Evolutionary conservation across 2,113 vertebrate genomes (phyloP).

Genomic region (Oryzias celebensis): DNA sequence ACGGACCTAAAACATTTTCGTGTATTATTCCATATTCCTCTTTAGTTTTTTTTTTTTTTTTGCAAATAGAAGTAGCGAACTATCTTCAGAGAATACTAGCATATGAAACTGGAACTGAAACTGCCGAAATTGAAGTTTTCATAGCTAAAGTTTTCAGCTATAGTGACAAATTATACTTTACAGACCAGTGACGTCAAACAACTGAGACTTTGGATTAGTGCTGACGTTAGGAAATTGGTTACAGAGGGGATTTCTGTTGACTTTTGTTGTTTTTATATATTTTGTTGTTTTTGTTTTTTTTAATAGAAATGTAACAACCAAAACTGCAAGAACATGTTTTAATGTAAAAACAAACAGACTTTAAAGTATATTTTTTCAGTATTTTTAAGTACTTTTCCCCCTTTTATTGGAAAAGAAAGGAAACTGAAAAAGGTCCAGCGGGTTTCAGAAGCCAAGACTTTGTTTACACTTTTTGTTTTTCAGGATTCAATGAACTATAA

Average conservation of each 20-base stretch:
- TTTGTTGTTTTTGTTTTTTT: conserved; percentile 13
- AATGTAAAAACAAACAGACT: conserved; percentile 54
- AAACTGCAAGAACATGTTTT: conserved; percentile 32
- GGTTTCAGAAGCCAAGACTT: conserved; percentile 43
- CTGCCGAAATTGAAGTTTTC: conserved; percentile 41
- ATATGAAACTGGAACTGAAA: conserved; percentile 48
- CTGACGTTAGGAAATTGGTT: conserved; percentile 59
- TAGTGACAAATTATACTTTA: conserved; percentile 62
- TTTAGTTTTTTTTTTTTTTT: conserved; percentile 33
- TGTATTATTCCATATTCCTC: conserved; percentile 31
- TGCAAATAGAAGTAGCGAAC: conserved; percentile 60
- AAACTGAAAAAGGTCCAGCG: conserved; percentile 27
- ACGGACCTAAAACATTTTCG: conserved; percentile 42
- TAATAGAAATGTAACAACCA: conserved; percentile 16
- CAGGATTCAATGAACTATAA: conserved; percentile 21
- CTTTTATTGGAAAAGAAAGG: conserved; percentile 21
- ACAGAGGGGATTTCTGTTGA: conserved; percentile 50
- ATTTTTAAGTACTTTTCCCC: conserved; percentile 42
- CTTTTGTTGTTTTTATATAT: conserved; percentile 29
- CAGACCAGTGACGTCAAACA: conserved; percentile 47
- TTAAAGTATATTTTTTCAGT: conserved; percentile 58
- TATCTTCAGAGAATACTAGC: conserved; percentile 40
- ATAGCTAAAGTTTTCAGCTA: conserved; percentile 29
- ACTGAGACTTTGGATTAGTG: conserved; percentile 61
- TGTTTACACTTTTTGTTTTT: conserved; percentile 39